These are phyloP conservation scores for Alligator sinensis DNA, from an alignment of 2,113 vertebrate genomes.

Conservation along the genomic window DNA sequence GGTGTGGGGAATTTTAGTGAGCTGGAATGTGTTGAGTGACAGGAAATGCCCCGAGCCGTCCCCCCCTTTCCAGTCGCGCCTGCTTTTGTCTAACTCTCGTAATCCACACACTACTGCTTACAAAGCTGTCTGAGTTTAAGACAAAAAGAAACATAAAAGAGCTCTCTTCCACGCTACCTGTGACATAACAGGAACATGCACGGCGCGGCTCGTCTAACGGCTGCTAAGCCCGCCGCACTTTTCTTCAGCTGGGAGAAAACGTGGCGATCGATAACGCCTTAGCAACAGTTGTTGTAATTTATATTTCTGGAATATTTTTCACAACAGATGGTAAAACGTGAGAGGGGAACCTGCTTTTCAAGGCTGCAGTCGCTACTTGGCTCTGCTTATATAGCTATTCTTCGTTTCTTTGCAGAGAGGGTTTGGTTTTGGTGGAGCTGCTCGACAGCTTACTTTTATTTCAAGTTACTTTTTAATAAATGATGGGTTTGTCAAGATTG, in stretches of 20 bases:
- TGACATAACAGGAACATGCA: slow-evolving; percentile 42
- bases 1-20: slow-evolving; percentile 68
- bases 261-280: not conserved
- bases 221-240: not conserved
- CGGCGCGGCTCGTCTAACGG: not conserved
- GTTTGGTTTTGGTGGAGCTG: not conserved
- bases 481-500: not conserved
- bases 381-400: not conserved
- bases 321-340: not conserved
- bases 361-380: not conserved
- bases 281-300: not conserved
- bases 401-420: not conserved
- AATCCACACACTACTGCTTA: slow-evolving; percentile 79
- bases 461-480: not conserved
- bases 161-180: slow-evolving; percentile 52
- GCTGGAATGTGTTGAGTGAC: slow-evolving; percentile 86
- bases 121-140: slow-evolving; percentile 79
- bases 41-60: slow-evolving; percentile 81
- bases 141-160: slow-evolving; percentile 73
- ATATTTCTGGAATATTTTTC: not conserved
- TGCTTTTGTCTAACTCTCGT: slow-evolving; percentile 87
- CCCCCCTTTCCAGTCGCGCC: slow-evolving; percentile 69
- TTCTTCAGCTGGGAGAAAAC: not conserved
- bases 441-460: not conserved
- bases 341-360: not conserved